Conservation (phyloP, 2,888 invertebrate genomes). For the Tetragonula carbonaria region DNA sequence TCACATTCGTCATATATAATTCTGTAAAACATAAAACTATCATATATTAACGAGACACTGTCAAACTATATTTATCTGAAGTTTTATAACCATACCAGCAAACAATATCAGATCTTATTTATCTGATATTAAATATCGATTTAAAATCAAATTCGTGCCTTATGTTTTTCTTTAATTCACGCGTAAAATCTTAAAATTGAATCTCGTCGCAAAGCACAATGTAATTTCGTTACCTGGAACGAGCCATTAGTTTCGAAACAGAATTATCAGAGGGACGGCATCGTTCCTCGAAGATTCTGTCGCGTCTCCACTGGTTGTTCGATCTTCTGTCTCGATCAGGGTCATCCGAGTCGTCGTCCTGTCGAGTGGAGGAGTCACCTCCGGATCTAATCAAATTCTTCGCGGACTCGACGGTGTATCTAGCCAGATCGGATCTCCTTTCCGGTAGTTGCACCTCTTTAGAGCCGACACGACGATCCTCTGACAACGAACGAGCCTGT, state of each 20-base stretch:
- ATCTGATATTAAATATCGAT: too few relatives aligned
- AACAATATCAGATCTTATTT: neutral
- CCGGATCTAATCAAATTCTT: constrained; percentile 43
- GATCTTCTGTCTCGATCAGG: constrained; percentile 38
- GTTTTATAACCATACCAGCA: neutral
- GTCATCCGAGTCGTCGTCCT: constrained; percentile 49
- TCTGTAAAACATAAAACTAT: neutral
- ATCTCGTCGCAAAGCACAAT: neutral
- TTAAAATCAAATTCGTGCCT: too few relatives aligned
- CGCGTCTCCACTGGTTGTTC: constrained; percentile 15
- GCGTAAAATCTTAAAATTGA: neutral
- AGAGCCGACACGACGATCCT: constrained; percentile 44
- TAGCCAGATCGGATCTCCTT: constrained; percentile 26
- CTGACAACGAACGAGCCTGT: constrained; percentile 46
- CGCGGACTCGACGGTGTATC: constrained; percentile 30
- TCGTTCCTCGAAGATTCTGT: constrained; percentile 57
- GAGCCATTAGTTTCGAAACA: constrained; percentile 73
- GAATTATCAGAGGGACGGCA: constrained; percentile 68
- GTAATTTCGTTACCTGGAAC: constrained; percentile 64
- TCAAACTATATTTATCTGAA: neutral
- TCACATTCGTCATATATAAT: too few relatives aligned
- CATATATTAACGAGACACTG: neutral
- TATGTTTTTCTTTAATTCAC: too few relatives aligned
- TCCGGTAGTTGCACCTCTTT: constrained; percentile 27
- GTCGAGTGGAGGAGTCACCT: constrained; percentile 31